These are phyloP conservation scores for Tetropium fuscum DNA, from an alignment of 2,888 invertebrate genomes.

Conservation along the genomic window DNA sequence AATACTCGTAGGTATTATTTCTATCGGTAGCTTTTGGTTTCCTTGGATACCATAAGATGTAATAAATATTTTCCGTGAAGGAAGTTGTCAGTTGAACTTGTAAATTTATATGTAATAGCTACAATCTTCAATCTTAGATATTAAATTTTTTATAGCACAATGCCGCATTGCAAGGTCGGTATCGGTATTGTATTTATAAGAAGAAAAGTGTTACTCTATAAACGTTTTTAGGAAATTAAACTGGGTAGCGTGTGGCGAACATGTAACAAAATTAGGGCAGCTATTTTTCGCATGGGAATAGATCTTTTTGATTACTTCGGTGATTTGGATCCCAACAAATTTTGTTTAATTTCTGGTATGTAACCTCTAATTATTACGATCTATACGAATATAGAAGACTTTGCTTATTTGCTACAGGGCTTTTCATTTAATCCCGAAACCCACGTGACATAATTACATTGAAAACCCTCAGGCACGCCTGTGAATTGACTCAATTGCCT, in stretches of 20 bases:
- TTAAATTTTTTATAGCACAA: slow-evolving; percentile 23
- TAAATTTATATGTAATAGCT: slow-evolving; percentile 13
- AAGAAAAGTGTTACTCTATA: not conserved
- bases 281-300: slow-evolving; percentile 78
- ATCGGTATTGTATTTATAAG: not conserved
- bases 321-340: slow-evolving; percentile 76
- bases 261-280: slow-evolving; percentile 84
- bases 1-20: no score
- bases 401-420: no score
- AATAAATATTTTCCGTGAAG: not conserved
- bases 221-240: slow-evolving; percentile 59
- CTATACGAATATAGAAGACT: no score
- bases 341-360: slow-evolving; percentile 76
- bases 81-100: slow-evolving; percentile 11
- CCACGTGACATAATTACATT: no score
- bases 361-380: no score
- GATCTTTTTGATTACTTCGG: slow-evolving; percentile 79
- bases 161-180: slow-evolving; percentile 56
- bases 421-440: no score
- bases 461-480: no score
- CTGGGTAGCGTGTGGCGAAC: slow-evolving; percentile 82
- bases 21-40: no score
- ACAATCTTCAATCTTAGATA: not conserved
- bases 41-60: not conserved
- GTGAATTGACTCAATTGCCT: no score